phyloP scores from a whole-genome alignment of 2,113 vertebrate species.

The Oxyruncus cristatus region DNA sequence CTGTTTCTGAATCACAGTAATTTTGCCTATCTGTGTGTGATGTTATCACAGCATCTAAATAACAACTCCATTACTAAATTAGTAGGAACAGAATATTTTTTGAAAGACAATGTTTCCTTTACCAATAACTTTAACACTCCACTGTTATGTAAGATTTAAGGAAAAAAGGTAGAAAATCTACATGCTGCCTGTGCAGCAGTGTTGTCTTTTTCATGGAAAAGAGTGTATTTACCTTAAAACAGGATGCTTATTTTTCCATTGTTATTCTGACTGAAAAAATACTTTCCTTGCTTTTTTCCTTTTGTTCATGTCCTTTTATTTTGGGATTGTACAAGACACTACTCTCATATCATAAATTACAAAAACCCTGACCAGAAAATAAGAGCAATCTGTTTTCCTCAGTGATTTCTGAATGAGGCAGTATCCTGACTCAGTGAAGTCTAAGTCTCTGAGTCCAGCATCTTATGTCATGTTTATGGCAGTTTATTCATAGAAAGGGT shows the following conservation, averaged over 20 bases:
- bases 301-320: background rate
- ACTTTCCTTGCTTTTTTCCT: rapidly evolving
- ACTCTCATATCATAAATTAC: background rate
- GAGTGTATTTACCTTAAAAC: background rate
- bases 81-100: background rate
- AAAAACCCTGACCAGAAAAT: background rate
- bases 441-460: background rate
- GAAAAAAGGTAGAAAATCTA: background rate
- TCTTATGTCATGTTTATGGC: background rate
- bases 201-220: background rate
- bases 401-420: background rate
- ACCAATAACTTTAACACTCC: background rate
- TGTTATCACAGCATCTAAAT: background rate
- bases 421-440: background rate
- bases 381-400: background rate
- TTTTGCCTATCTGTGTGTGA: background rate
- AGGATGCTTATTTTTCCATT: background rate
- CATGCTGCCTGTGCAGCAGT: background rate
- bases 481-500: background rate
- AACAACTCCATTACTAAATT: background rate
- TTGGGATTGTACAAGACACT: background rate
- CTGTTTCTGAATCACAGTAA: background rate
- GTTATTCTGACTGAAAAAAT: background rate
- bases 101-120: background rate
- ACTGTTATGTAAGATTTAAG: background rate